Base-by-base conservation (phyloP, 1,140 invertebrate genomes). In the Orius insidiosus region DNA sequence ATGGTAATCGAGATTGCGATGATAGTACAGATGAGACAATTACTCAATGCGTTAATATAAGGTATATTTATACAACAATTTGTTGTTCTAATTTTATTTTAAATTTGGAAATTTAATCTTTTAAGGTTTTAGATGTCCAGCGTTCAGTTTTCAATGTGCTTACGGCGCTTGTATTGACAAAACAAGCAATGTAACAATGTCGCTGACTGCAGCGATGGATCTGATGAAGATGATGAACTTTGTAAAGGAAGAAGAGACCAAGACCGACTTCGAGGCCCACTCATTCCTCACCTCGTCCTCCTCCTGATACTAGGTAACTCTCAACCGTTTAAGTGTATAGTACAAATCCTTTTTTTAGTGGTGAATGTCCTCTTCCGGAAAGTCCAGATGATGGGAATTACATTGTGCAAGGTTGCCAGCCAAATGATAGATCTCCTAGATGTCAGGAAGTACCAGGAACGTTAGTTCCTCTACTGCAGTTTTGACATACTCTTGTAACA, bases 151-250 rank as follows among this genome's bases (percentile, higher is more conserved):
- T 56, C 66, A 66, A 8, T 79, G 76, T 50, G 57, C 62, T 9
- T 75, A 72, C 43, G 74, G 76, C 8, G 67, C 65, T 8, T 79
- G 75, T 49, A 65, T 79, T 5, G 58, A 65, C 13, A 63, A 64
- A 60, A 69, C 40, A 52, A 56, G 1, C 59, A 57, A 13, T 78
- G 76, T 53, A 66, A 85, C 58, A 68, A 68, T 0, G 53, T 60
- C n/a, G 2, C 57, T 31, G 70, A 85, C 45, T 85, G 80, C 56
- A 48, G 62, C 0, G 76, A 82, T 53, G 68, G 69, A 8, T 78
- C 78, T 2, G 85, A 88, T 51, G 53, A 54, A 44, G 42, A 32
- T 14, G 36, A 45, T 8, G 47, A 48, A 19, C 40, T 48, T 19
- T 48, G 47, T 33, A 18, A 35, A 40, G 10, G 14, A 46, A 46